Conservation (phyloP, 2,113 vertebrate genomes). For the Grammomys dolichurus region DNA sequence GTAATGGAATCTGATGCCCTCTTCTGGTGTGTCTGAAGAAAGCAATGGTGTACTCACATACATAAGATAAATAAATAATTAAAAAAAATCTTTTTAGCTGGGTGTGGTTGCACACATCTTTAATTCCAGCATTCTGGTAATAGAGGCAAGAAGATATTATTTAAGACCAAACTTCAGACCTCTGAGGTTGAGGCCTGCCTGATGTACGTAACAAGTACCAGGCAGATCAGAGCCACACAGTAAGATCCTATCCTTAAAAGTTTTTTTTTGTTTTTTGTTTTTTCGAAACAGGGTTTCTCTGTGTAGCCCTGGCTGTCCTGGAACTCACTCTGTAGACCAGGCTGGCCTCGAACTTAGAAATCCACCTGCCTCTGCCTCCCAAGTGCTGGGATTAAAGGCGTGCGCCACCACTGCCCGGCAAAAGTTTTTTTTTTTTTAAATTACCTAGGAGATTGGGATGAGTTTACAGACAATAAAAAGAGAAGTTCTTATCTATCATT, state of each 20-base stretch:
- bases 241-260: not conserved
- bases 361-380: no score
- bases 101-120: not conserved
- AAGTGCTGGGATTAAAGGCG: no score
- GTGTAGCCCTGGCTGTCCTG: no score
- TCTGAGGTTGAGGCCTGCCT: not conserved
- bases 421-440: no score
- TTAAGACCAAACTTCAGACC: not conserved
- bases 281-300: no score
- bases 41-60: no score
- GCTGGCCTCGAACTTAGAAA: no score
- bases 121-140: not conserved
- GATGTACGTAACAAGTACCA: not conserved
- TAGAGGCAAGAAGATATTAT: not conserved
- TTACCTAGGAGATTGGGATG: not conserved
- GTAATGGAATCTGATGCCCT: no score
- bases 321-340: no score
- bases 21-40: no score
- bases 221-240: not conserved
- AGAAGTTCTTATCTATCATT: not conserved
- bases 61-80: no score
- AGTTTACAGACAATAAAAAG: conserved; percentile 26
- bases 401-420: no score
- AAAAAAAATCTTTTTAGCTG: not conserved
- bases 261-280: not conserved